Base-by-base conservation (phyloP, 2,888 invertebrate species). In the Drosophila hamatofila region DNA sequence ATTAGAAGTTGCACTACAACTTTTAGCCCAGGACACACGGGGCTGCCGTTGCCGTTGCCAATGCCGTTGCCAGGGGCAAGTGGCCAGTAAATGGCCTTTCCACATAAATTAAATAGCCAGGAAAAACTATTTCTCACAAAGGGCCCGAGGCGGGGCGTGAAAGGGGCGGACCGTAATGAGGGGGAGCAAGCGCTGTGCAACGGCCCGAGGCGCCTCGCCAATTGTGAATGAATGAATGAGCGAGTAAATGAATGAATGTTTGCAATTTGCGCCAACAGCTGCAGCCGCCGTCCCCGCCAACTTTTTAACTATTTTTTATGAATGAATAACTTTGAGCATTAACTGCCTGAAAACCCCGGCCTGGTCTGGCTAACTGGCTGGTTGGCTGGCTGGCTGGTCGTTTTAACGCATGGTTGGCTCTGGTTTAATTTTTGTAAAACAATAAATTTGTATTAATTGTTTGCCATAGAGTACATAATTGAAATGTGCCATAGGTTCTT, bases 251-350 rank as follows among this genome's bases (percentile, higher is more conserved):
- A 82, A 82, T 79, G 79, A 79, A 79, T 79, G 70, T 65, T 70
- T 71, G 77, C 80, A 80, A 87, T 82, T 87, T 87, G 73, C 80
- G 77, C 72, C 79, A 78, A 74, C 84, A 78, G 72, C 72, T 67
- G 71, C 73, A 72, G 65, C 48, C 42, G 61, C 57, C 65, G 42
- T 62, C 54, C 66, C 48, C 56, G 44, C 61, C 44, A 9, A 44
- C 61, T 49, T 18, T 27, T 39, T 70, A 58, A 58, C 49, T 54
- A 18, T 61, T 65, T 72, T 87, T 85, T 81, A 85, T 85, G 88
- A 88, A 85, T 88, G 84, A 85, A 83, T 77, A 79, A 81, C 68
- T 88, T 65, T 78, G 72, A 61, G 82, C 70, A 72, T 78, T 63
- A 67, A 72, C 70, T 80, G 85, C 63, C 30, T 35, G 57, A 35